These are phyloP conservation scores for Bombus confusus DNA, from an alignment of 1,140 invertebrate species.

Conservation along the genomic window DNA sequence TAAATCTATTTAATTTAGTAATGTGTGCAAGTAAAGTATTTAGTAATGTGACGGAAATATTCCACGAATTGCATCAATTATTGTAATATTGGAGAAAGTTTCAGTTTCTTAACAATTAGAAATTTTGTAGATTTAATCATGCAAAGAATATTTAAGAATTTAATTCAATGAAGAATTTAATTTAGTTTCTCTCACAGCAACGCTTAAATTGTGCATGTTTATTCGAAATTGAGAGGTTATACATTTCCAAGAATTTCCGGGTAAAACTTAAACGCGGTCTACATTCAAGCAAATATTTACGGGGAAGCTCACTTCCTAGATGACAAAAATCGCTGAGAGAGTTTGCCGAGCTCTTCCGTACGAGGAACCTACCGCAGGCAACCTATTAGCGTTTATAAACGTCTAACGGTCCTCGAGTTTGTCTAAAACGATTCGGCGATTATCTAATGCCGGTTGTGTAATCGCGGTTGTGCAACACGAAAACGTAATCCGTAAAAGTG, in stretches of 20 bases:
- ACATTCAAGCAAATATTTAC: slow-evolving; percentile 41
- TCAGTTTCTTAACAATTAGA: background rate
- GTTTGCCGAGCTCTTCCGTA: slow-evolving; percentile 2
- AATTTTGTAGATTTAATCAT: background rate
- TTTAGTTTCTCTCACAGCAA: background rate
- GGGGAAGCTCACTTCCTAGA: slow-evolving; percentile 22
- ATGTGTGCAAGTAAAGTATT: too few species aligned
- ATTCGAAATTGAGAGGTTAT: background rate
- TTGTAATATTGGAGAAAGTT: background rate
- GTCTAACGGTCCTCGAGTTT: slow-evolving; percentile 65
- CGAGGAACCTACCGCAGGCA: background rate
- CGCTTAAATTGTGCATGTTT: background rate
- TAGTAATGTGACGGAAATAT: background rate
- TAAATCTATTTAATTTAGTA: too few species aligned
- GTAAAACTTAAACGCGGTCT: background rate
- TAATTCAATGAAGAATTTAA: background rate
- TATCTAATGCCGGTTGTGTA: slow-evolving; percentile 64
- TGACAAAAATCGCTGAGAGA: background rate
- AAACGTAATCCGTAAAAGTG: slow-evolving; percentile 70
- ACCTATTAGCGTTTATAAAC: slow-evolving; percentile 59
- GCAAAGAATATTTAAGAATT: background rate
- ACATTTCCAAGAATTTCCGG: slow-evolving; percentile 8
- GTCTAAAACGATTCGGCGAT: slow-evolving; percentile 61
- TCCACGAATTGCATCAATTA: background rate
- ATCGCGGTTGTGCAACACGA: slow-evolving; percentile 64